A percentile compares a stretch with the other conserved stretches of the same genome.
phyloP scores from a whole-genome alignment of 2,113 vertebrate genomes.

The Pogonocichla stellata region DNA sequence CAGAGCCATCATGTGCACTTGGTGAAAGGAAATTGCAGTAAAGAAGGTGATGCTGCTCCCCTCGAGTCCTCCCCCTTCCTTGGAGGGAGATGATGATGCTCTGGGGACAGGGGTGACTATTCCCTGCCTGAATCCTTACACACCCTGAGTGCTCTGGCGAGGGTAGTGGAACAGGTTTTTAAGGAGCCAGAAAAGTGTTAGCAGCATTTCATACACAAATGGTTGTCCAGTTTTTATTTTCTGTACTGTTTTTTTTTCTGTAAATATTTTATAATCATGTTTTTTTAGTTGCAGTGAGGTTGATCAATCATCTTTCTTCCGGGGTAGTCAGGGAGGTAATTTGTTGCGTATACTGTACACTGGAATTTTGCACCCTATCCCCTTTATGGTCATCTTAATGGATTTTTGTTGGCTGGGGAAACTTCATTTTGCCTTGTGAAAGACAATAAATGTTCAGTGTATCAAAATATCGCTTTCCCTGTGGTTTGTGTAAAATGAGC shows the following conservation, averaged over 20 bases:
- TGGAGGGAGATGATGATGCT: neutral
- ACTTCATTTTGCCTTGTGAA: conserved; percentile 54
- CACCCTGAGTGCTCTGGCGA: neutral
- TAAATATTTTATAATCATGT: conserved; percentile 68
- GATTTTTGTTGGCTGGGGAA: conserved; percentile 7
- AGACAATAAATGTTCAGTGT: conserved; percentile 72
- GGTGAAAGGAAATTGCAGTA: neutral
- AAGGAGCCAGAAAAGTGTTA: neutral
- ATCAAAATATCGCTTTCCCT: neutral
- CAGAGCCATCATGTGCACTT: neutral
- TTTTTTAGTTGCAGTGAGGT: conserved; percentile 67
- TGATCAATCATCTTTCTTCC: conserved; percentile 28
- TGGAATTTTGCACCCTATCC: conserved; percentile 30
- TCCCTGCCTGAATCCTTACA: neutral
- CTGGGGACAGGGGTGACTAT: neutral
- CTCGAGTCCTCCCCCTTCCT: neutral
- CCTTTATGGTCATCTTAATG: neutral
- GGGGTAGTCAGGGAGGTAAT: conserved; percentile 45
- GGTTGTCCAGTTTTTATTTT: conserved; percentile 42
- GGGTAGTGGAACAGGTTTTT: conserved; percentile 17
- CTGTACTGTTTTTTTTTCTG: conserved; percentile 49
- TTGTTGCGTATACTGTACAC: conserved; percentile 16
- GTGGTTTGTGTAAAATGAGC: neutral
- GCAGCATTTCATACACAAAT: conserved; percentile 24
- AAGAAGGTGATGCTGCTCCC: neutral